Evolutionary conservation across 2,113 vertebrate genomes (phyloP), one percentile per base, ranked within the genome.

Genomic region (Potamarius usumacintae): DNA sequence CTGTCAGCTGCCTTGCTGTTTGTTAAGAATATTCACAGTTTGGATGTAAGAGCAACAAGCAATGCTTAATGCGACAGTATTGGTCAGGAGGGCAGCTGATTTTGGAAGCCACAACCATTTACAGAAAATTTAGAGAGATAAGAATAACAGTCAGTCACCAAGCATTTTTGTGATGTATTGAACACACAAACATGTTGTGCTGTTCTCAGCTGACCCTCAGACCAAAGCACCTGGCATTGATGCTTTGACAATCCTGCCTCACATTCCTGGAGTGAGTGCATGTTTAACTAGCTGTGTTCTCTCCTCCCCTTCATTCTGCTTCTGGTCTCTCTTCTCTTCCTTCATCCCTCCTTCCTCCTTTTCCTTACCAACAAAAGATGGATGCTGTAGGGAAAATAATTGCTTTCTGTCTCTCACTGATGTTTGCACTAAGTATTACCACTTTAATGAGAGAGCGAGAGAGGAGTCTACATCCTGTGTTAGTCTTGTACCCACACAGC

Each of bases 221-320:
- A 87, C 57, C 69, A 77, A 72, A 65, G 48, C 89, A 81, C 74
- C 65, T 89, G 78, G 84, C 42, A 74, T 27, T 74, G 62, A 86
- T 63, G 82, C 52, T 80, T 52, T 79, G 62, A 86, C 69, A 76
- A 85, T 76, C 80, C 52, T 71, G 48, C 52, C 67, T 83, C 58
- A 85, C 89, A 93, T 92, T 93, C 92, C 91, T 92, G 91, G 90
- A 93, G 91, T 90, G 88, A 92, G 89, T 93, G 94, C 92, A 89
- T 90, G 90, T 94, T 94, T 94, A 94, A 94, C 93, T 93, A 92
- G 85, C 85, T 87, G 80, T 88, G 86, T 90, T 90, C 86, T 91
- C 90, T 90, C 91, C 91, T 93, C 48, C 77, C 86, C 57, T 69
- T 48, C 22, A 25, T 34, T 94, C 91, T 89, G 90, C 90, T 93